Conservation (phyloP, 2,113 vertebrate genomes). For the Spea bombifrons region DNA sequence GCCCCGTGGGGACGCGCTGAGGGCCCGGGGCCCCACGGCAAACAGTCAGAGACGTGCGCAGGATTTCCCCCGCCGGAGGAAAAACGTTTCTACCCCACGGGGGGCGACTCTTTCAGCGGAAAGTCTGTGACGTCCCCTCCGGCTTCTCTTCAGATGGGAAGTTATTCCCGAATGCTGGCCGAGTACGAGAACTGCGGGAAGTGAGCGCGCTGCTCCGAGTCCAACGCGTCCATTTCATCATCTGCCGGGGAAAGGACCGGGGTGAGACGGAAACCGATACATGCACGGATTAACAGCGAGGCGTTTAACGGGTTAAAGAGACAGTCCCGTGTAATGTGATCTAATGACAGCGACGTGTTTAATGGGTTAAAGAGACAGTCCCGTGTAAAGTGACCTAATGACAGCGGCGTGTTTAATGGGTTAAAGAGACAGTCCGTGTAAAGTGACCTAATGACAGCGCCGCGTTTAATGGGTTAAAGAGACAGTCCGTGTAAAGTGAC, state of each 20-base stretch:
- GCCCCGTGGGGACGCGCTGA: not conserved
- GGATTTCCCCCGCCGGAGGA: not conserved
- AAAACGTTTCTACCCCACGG: not conserved
- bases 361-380: no score
- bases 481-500: no score
- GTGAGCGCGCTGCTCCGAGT: constrained; percentile 82
- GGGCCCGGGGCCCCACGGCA: not conserved
- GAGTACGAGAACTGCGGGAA: constrained; percentile 97
- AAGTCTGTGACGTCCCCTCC: constrained; percentile 24
- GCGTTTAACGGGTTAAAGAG: not conserved
- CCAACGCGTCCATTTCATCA: constrained; percentile 80
- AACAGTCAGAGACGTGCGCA: constrained; percentile 8
- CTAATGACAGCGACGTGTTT: no score
- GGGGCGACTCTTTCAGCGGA: constrained; percentile 26
- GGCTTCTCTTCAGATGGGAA: not conserved
- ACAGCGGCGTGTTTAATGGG: no score
- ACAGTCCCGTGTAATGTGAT: not conserved
- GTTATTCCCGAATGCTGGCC: constrained; percentile 85
- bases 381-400: no score
- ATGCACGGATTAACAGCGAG: not conserved
- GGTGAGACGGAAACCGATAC: not conserved
- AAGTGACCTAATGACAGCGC: no score
- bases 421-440: no score
- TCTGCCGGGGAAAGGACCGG: constrained; percentile 61
- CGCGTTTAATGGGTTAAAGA: no score